Base-by-base conservation (phyloP, 2,797 vertebrate genomes). In the Sardinella longiceps region DNA sequence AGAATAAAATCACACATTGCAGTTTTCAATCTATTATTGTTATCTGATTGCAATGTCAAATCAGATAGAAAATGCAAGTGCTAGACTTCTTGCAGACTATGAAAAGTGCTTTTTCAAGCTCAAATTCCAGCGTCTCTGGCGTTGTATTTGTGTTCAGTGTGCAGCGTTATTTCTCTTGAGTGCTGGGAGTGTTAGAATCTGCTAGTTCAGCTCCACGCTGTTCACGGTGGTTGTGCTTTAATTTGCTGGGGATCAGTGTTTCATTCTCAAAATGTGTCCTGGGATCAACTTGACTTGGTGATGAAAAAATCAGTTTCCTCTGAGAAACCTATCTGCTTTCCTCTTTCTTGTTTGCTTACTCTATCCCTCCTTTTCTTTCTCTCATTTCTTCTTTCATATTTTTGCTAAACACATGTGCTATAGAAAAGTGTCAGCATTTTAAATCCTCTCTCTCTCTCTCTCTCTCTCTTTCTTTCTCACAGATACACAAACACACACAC, bases 111-210 rank as follows among this genome's bases (percentile, higher is more conserved):
- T 77, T 77, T 77, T 77, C 70, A 23, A 33, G 30, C 63, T 37
- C 30, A 70, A 18, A 20, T 37, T 70, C 2, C 14, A 15, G 30
- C 15, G 30, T 14, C 12, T 70, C 18, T 37, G 14, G 18, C 1
- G 30, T 14, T 37, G 63, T 70, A 14, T 39, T 43, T 0, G 5
- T n/a, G 9, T 37, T 23, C 15, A 43, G 70, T 15, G 33, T 23
- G 15, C 70, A 23, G 33, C 20, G 9, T 70, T 70, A 70, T 70
- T 70, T 70, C 66, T 70, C 66, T 15, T 14, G 66, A 33, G 66
- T 77, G 70, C 70, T 77, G 70, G 37, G 25, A 77, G 70, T 39
- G 70, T 39, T 43, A 5, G 37, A 77, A 77, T 77, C 70, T 37
- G 70, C 70, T 77, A 77, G 37, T 77, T 77, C 70, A 77, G 70